Base-by-base conservation (phyloP, 2,888 invertebrate genomes). In the Torymus texanus region DNA sequence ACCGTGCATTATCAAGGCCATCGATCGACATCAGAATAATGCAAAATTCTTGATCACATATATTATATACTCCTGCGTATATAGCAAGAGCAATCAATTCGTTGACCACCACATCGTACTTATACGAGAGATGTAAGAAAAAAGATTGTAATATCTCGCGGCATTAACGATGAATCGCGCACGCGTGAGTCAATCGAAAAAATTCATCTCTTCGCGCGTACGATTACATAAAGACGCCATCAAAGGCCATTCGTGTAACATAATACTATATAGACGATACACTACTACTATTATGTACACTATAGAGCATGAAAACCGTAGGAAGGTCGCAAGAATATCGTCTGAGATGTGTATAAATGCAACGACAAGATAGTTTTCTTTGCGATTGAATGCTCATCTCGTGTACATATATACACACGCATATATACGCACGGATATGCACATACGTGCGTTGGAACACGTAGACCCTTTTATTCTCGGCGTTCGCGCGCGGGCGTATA, bases 171-270 rank as follows among this genome's bases (percentile, higher is more conserved):
- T 29, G 10, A 29, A 21, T 29, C 18, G 63, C 11, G 4, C 29
- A 29, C 4, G 4, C 29, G 18, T 41, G 65, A 65, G 73, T 65
- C 56, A 65, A 55, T 62, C 41, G 63, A 29, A 73, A 56, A 73
- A 66, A 55, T 53, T 76, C 50, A 14, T 50, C 63, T 56, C 21
- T 24, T 16, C n/a, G 29, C 0, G 29, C 29, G 29, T 29, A 29
- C 29, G 29, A 29, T 76, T 70, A 63, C 56, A 21, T 76, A 70
- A 76, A 21, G n/a, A n/a, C 14, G 10, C 14, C 50, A 70, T 70
- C 68, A 62, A 76, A 70, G 76, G 70, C 13, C 70, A 21, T n/a
- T 0, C 12, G 18, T 5, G 18, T 5, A 29, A 29, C 29, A 29
- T 29, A 29, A 29, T 29, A 29, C 29, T 29, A 21, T 2, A 21